Evolutionary conservation across 2,113 vertebrate species (phyloP).

Genomic region (Chloropsis cyanopogon): DNA sequence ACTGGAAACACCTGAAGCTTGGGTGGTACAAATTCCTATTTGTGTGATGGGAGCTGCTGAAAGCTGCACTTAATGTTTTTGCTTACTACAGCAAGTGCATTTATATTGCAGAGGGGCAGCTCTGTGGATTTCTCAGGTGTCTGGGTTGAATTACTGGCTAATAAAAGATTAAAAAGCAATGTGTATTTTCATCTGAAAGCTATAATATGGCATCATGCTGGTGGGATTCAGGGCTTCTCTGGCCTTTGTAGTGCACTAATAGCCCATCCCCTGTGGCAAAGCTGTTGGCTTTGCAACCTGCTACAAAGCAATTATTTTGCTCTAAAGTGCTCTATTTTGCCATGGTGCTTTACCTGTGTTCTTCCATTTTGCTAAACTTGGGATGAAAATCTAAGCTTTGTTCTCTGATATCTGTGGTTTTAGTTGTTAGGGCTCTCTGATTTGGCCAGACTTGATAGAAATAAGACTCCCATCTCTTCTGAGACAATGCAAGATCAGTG

Average conservation of each 20-base stretch:
- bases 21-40: neutral
- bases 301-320: neutral
- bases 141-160: neutral
- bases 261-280: neutral
- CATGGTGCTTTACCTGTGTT: neutral
- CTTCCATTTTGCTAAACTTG: neutral
- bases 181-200: conserved; percentile 7
- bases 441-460: neutral
- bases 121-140: conserved; percentile 3
- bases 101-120: neutral
- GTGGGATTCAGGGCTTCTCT: neutral
- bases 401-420: neutral
- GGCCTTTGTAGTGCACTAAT: neutral
- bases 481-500: neutral
- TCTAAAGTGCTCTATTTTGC: neutral
- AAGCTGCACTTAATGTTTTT: neutral
- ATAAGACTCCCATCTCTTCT: neutral
- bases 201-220: neutral
- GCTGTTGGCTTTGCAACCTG: neutral
- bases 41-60: neutral
- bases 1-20: neutral
- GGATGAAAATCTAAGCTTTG: neutral
- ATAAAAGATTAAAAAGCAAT: conserved; percentile 40
- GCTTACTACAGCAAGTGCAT: neutral
- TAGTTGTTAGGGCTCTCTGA: neutral